Conservation (phyloP, 2,797 vertebrate species). For the Diglossa cyanea region DNA sequence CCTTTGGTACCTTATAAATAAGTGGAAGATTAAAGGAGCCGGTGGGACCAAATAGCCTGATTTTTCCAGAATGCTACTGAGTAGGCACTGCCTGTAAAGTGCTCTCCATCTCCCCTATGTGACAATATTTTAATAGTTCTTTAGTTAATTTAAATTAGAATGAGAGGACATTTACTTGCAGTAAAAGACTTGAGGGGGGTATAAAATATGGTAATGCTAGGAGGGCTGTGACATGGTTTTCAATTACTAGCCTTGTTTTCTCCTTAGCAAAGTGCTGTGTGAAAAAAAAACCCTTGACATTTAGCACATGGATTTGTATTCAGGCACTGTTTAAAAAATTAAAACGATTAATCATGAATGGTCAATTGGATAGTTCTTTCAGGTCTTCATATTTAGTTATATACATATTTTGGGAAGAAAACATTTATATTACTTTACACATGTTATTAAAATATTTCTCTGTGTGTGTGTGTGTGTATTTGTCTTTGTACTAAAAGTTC, state of each 20-base stretch:
- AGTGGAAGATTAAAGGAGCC: neutral
- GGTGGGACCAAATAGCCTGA: neutral
- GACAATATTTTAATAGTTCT: neutral
- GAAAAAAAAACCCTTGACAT: neutral
- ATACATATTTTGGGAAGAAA: neutral
- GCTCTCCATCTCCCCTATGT: neutral
- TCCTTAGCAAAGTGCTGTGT: neutral
- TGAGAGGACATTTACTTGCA: neutral
- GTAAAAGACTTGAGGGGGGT: neutral
- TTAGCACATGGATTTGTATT: neutral
- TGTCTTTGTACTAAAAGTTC: neutral
- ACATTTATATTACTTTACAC: neutral
- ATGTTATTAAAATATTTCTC: neutral
- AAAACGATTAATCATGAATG: neutral
- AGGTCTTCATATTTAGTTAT: neutral
- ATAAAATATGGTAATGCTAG: neutral
- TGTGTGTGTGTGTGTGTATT: neutral
- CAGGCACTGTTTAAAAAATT: neutral
- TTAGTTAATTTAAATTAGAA: conserved; percentile 18
- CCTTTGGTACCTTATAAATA: neutral
- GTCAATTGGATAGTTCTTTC: neutral
- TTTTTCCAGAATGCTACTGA: neutral
- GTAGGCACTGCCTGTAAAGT: neutral
- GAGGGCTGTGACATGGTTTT: neutral
- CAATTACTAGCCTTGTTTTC: neutral